phyloP scores from a whole-genome alignment of 2,888 invertebrate species.

The Scaptomyza tumidula region DNA sequence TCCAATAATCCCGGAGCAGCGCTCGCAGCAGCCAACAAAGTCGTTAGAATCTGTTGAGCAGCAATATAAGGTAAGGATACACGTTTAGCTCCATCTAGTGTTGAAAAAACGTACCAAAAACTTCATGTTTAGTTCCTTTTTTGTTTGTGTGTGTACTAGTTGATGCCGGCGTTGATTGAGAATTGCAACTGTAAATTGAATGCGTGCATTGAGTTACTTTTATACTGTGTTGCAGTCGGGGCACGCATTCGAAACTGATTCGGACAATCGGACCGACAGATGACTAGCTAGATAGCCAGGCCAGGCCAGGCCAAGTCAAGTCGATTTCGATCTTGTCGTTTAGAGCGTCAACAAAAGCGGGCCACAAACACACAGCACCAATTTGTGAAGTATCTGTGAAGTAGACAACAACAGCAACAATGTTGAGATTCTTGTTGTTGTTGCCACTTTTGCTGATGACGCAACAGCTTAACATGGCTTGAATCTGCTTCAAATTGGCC shows the following conservation, averaged over 20 bases:
- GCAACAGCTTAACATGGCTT: slow-evolving; percentile 35
- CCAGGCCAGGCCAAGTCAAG: slow-evolving; percentile 25
- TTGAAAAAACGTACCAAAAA: slow-evolving; percentile 70
- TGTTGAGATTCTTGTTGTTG: slow-evolving; percentile 61
- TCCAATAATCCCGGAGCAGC: slow-evolving; percentile 80
- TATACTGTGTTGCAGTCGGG: slow-evolving; percentile 59
- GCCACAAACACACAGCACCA: slow-evolving; percentile 63
- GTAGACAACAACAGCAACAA: slow-evolving; percentile 47
- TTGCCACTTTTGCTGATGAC: slow-evolving; percentile 43
- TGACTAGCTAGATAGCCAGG: slow-evolving; percentile 39
- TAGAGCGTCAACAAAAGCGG: slow-evolving; percentile 67
- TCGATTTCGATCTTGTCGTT: slow-evolving; percentile 55
- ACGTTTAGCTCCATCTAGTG: neutral
- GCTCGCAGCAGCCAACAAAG: slow-evolving; percentile 56
- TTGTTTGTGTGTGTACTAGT: slow-evolving; percentile 9
- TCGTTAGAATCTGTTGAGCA: slow-evolving; percentile 68
- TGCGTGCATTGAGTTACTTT: slow-evolving; percentile 72
- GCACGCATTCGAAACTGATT: slow-evolving; percentile 26
- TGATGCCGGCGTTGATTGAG: slow-evolving; percentile 54
- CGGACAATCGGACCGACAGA: slow-evolving; percentile 24
- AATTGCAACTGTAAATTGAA: slow-evolving; percentile 75
- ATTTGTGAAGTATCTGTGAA: slow-evolving; percentile 78
- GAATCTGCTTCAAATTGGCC: slow-evolving; percentile 36
- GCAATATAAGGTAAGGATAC: neutral
- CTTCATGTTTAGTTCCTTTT: slow-evolving; percentile 70